Evolutionary conservation across 2,113 vertebrate species (phyloP).

Genomic region (Passer montanus): DNA sequence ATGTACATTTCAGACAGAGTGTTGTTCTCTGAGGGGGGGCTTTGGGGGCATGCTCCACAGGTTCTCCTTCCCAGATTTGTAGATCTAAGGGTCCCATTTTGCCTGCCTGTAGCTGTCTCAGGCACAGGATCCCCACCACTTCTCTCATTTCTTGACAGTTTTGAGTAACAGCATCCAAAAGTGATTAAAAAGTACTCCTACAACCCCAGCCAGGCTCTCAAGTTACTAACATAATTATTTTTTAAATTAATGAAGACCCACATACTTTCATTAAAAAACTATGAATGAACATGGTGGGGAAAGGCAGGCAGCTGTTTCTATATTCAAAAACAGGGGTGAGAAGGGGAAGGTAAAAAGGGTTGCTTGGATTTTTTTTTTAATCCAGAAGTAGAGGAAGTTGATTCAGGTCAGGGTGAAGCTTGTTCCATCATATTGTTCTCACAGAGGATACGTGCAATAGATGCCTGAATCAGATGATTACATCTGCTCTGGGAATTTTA

Average conservation of each 20-base stretch:
- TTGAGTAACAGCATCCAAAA: not conserved
- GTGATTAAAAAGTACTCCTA: not conserved
- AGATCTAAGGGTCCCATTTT: not conserved
- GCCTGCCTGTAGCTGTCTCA: rapidly evolving
- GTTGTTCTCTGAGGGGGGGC: not conserved
- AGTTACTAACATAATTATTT: not conserved
- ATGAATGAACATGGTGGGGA: not conserved
- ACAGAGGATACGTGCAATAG: not conserved
- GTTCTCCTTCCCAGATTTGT: not conserved
- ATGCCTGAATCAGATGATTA: not conserved
- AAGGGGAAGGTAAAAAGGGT: not conserved
- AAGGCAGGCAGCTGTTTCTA: not conserved
- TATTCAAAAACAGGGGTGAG: not conserved
- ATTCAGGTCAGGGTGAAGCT: not conserved
- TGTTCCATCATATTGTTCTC: not conserved
- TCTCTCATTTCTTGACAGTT: not conserved
- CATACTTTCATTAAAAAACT: not conserved
- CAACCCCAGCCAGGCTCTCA: not conserved
- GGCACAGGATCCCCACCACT: not conserved
- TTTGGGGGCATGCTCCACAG: not conserved
- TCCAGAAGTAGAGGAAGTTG: not conserved
- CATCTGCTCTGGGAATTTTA: not conserved
- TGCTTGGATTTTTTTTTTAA: not conserved
- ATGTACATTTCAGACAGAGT: rapidly evolving
- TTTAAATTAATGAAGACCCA: not conserved